A percentile compares a stretch with the other conserved stretches of the same genome.
Conservation (phyloP, 2,888 invertebrate genomes). For the Metellina segmentata region DNA sequence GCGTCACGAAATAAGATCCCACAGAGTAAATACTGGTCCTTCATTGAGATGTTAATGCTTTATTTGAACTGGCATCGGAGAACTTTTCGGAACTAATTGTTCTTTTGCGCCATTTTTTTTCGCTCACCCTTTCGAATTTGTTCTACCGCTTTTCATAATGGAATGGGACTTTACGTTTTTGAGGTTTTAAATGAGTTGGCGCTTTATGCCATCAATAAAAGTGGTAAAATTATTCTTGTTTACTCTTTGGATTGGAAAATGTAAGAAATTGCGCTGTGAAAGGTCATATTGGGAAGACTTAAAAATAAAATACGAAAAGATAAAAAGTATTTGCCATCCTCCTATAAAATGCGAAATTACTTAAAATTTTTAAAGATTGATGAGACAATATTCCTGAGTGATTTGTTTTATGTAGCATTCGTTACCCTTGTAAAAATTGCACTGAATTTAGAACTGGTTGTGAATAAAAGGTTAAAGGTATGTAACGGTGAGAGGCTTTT, state of each 20-base stretch:
- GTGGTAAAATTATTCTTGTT: background rate
- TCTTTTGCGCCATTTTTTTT: background rate
- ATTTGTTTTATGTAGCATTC: too few relatives aligned
- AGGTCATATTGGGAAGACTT: background rate
- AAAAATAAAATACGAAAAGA: too few relatives aligned
- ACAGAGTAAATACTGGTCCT: slow-evolving; percentile 42
- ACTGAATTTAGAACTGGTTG: too few relatives aligned
- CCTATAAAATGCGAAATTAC: too few relatives aligned
- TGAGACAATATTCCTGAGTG: too few relatives aligned
- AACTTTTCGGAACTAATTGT: background rate
- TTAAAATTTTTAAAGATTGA: too few relatives aligned
- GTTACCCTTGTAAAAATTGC: too few relatives aligned
- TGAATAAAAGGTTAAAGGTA: too few relatives aligned
- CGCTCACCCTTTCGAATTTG: background rate
- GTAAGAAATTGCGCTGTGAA: background rate
- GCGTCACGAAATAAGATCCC: slow-evolving; percentile 20
- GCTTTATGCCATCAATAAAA: background rate
- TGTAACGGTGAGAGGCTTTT: too few relatives aligned
- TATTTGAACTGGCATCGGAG: slow-evolving; percentile 44
- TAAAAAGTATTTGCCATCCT: too few relatives aligned
- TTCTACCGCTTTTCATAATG: background rate
- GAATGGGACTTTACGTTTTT: background rate
- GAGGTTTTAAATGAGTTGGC: background rate
- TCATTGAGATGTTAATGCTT: slow-evolving; percentile 57
- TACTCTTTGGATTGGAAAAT: background rate